Base-by-base conservation (phyloP, 1,140 invertebrate species). In the Phortica variegata region DNA sequence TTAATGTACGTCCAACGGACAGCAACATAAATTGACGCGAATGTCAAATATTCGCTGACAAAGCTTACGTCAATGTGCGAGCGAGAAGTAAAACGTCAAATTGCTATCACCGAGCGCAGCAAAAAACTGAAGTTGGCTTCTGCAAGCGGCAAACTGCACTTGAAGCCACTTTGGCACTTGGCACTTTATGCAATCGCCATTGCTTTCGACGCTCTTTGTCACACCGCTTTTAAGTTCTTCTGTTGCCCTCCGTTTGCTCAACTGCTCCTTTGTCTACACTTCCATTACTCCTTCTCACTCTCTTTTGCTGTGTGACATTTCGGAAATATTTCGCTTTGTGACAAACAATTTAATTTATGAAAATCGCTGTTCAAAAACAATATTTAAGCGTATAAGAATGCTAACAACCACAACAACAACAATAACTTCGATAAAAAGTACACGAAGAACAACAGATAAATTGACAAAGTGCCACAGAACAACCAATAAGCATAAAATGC, bases 291-390 rank as follows among this genome's bases (percentile, higher is more conserved):
- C n/a, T n/a, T n/a, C n/a, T n/a, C n/a, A 31, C 29, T 31, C 12
- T 31, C 12, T 31, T 31, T 34, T 40, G 37, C 47, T 59, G 59
- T 59, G n/a, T n/a, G n/a, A n/a, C n/a, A n/a, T n/a, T n/a, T n/a
- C n/a, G n/a, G n/a, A n/a, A n/a, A 47, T 56, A 47, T 54, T 39
- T 52, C 57, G 49, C 60, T 32, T 47, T 46, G 57, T 37, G 60
- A 66, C 60, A 66, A 66, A 66, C 63, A 66, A 68, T 68, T 68
- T 68, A 63, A 68, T 63, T 68, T 68, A 68, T 66, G 60, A 58
- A 50, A 60, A 56, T 55, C 59, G 43, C 47, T 47, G 57, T 10
- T 26, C 23, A 26, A 26, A 26, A 10, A 6, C 38, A 43, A 68
- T 68, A 68, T 54, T 68, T 58, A 68, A 68, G 63, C 63, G n/a